Percentiles rank a stretch among this genome's conserved stretches.
These are phyloP conservation scores for Mirounga angustirostris DNA, from an alignment of 2,113 vertebrate genomes.

Conservation along the genomic window DNA sequence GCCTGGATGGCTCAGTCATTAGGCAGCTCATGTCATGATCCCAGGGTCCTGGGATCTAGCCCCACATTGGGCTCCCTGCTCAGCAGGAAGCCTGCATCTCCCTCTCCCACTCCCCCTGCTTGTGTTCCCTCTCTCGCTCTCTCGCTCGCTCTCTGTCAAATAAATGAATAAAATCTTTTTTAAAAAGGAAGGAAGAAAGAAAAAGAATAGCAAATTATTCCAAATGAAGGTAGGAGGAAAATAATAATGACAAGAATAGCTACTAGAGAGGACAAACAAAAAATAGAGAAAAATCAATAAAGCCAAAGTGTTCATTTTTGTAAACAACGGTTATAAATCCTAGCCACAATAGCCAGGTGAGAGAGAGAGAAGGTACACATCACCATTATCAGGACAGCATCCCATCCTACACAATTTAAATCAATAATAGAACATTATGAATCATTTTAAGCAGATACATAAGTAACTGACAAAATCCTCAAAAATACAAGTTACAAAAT, in stretches of 20 bases:
- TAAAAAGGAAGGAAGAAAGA: not conserved
- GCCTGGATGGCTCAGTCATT: no score
- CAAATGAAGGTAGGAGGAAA: not conserved
- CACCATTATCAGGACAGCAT: no score
- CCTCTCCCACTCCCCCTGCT: no score
- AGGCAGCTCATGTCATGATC: no score
- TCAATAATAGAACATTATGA: rapidly evolving
- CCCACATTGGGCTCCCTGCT: no score
- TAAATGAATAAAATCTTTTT: no score
- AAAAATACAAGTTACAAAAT: not conserved
- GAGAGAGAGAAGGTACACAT: not conserved
- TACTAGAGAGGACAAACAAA: not conserved
- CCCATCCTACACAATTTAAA: not conserved
- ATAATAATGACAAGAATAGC: not conserved
- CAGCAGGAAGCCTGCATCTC: no score
- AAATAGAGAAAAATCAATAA: not conserved
- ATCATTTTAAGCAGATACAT: rapidly evolving
- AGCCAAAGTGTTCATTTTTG: not conserved
- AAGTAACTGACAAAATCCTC: not conserved
- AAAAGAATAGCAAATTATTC: not conserved
- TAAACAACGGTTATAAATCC: not conserved
- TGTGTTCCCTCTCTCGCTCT: no score
- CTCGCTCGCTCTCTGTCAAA: no score
- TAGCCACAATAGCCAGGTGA: not conserved
- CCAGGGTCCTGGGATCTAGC: no score